A percentile compares a stretch with the other conserved stretches of the same genome.
These are phyloP conservation scores for Cromileptes altivelis DNA, from an alignment of 2,113 vertebrate genomes.

Conservation along the genomic window DNA sequence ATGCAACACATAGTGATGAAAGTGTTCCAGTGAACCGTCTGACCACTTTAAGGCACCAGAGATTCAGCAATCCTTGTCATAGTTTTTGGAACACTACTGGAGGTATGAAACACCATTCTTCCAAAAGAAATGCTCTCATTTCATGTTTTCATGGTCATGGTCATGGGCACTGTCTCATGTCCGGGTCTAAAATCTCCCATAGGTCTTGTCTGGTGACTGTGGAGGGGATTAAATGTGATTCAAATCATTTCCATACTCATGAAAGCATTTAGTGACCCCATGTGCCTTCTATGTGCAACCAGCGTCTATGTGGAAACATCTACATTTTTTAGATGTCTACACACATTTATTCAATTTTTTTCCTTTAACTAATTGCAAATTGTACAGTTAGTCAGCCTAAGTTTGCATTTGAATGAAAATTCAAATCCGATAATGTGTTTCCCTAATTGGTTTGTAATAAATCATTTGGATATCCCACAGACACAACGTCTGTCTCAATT, in stretches of 20 bases:
- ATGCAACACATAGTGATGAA: background rate
- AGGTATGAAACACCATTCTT: background rate
- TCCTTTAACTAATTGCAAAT: background rate
- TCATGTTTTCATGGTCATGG: background rate
- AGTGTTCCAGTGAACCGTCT: background rate
- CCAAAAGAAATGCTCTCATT: background rate
- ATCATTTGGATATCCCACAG: background rate
- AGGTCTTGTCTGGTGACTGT: background rate
- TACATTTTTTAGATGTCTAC: background rate
- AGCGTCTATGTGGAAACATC: background rate
- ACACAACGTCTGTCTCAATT: background rate
- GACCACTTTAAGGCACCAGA: background rate
- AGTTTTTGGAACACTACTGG: background rate
- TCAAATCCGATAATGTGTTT: background rate
- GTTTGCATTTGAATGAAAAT: constrained; percentile 1
- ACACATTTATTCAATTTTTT: background rate
- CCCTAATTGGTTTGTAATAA: background rate
- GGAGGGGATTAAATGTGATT: background rate
- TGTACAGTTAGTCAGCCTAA: background rate
- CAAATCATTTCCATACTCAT: background rate
- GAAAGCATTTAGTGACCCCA: background rate
- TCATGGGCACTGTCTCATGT: background rate
- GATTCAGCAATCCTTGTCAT: background rate
- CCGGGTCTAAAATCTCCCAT: background rate
- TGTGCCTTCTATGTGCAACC: background rate